Percentiles rank a stretch among this genome's conserved stretches.
phyloP scores from a whole-genome alignment of 2,113 vertebrate genomes.

The Dipodomys spectabilis region DNA sequence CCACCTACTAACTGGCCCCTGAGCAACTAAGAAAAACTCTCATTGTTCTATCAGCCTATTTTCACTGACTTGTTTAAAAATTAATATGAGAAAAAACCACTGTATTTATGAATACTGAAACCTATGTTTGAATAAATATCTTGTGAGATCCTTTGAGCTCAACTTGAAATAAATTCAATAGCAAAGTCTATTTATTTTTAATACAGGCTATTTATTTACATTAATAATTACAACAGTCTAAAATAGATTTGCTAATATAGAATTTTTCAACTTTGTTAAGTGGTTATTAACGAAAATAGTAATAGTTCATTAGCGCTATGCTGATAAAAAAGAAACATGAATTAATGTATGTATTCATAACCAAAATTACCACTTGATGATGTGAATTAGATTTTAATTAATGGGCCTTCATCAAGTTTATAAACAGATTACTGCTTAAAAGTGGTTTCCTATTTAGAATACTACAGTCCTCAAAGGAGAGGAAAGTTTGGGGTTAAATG shows the following conservation, averaged over 20 bases:
- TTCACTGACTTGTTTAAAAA: not conserved
- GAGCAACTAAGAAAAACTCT: not conserved
- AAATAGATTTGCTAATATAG: constrained; percentile 42
- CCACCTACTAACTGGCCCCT: no score
- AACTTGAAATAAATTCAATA: constrained; percentile 54
- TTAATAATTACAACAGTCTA: constrained; percentile 37
- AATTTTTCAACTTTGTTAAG: constrained; percentile 56
- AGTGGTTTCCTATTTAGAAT: not conserved
- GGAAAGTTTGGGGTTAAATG: not conserved
- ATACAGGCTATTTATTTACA: constrained; percentile 23
- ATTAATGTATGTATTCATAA: constrained; percentile 54
- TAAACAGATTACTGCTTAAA: constrained; percentile 52
- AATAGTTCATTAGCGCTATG: not conserved
- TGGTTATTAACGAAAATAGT: constrained; percentile 49
- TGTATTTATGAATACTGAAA: constrained; percentile 37
- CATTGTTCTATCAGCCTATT: not conserved
- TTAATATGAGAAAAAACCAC: not conserved
- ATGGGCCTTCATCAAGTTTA: constrained; percentile 20
- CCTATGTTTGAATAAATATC: constrained; percentile 53
- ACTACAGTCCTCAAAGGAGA: constrained; percentile 46
- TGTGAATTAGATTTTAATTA: constrained; percentile 62
- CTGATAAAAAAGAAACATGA: constrained; percentile 54
- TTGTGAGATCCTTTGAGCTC: constrained; percentile 27
- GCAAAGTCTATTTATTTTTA: not conserved
- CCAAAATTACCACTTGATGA: constrained; percentile 24